These are phyloP conservation scores for Decapterus maruadsi DNA, from an alignment of 2,797 vertebrate genomes.

Conservation along the genomic window DNA sequence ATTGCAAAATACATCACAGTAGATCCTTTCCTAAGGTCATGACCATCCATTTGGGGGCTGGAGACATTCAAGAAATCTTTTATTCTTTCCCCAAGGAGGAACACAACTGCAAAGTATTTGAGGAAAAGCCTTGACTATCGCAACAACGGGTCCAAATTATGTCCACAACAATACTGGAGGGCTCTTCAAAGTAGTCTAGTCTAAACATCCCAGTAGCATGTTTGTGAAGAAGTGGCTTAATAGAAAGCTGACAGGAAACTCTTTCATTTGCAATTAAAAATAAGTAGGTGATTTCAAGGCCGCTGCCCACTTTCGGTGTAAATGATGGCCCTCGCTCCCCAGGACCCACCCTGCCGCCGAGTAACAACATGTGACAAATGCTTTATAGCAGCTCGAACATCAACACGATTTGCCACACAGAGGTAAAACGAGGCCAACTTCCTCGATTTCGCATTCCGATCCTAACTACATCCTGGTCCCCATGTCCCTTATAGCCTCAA, in stretches of 20 bases:
- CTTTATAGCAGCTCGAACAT: conserved; percentile 12
- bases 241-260: conserved; percentile 6
- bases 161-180: background rate
- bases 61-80: conserved; percentile 26
- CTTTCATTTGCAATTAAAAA: conserved; percentile 10
- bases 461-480: conserved; percentile 74
- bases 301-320: background rate
- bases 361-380: background rate
- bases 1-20: conserved; percentile 45
- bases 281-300: background rate
- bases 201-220: background rate
- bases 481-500: conserved; percentile 59
- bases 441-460: conserved; percentile 66
- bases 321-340: conserved; percentile 13
- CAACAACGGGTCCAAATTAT: conserved; percentile 15
- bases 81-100: conserved; percentile 24
- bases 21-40: conserved; percentile 21
- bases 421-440: conserved; percentile 38
- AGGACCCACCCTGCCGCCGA: conserved; percentile 4
- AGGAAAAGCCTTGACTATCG: conserved; percentile 1
- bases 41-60: conserved; percentile 41
- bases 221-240: background rate
- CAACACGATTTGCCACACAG: conserved; percentile 27
- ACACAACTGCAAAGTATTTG: conserved; percentile 35
- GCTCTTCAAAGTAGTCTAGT: conserved; percentile 1